A percentile compares a stretch with the other conserved stretches of the same genome.
These are phyloP conservation scores for Leptinotarsa lineolata DNA, from an alignment of 1,140 invertebrate species.

Conservation along the genomic window DNA sequence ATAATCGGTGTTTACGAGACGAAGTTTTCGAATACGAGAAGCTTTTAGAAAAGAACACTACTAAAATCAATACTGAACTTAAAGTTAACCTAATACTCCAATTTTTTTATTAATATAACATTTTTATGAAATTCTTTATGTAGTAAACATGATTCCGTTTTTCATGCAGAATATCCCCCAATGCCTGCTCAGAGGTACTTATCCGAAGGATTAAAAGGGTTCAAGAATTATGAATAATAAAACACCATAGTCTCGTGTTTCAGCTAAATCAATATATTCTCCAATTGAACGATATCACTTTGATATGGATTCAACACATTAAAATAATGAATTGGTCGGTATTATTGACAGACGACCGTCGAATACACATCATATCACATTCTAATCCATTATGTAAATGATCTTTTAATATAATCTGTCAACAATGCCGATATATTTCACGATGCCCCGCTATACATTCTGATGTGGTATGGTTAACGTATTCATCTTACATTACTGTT, in stretches of 20 bases:
- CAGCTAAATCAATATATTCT: slow-evolving; percentile 43
- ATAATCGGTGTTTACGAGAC: no score
- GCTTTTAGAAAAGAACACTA: no score
- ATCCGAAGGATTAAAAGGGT: not conserved
- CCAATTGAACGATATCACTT: slow-evolving; percentile 43
- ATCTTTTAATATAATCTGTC: slow-evolving; percentile 16
- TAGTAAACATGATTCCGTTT: no score
- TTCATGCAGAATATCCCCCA: no score
- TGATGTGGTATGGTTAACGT: not conserved
- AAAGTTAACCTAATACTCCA: no score
- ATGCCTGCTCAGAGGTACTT: no score
- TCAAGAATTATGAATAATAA: not conserved
- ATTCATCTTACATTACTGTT: not conserved
- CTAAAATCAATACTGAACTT: no score
- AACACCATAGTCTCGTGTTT: not conserved
- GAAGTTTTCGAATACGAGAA: no score
- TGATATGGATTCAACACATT: slow-evolving; percentile 43
- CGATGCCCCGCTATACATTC: slow-evolving; percentile 10
- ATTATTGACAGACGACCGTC: slow-evolving; percentile 14
- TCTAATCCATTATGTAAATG: slow-evolving; percentile 20
- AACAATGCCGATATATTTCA: slow-evolving; percentile 7
- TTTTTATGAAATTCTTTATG: no score
- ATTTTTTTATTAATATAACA: no score
- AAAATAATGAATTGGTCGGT: slow-evolving; percentile 34
- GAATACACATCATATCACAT: not conserved